Base-by-base conservation (phyloP, 1,140 invertebrate species). In the Goniozus legneri region DNA sequence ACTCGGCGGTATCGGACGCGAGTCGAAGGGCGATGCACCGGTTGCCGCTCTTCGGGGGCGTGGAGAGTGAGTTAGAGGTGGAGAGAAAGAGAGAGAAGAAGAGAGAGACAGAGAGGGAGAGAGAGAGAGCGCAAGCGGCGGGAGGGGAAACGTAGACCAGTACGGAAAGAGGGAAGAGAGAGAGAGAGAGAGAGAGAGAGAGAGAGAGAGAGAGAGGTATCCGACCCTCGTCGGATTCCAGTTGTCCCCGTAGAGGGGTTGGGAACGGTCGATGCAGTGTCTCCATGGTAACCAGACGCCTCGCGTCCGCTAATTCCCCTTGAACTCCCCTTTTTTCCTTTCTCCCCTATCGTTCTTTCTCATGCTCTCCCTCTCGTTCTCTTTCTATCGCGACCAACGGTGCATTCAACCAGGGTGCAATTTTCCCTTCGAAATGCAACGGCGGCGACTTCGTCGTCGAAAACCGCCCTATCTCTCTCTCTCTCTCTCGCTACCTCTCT, bases 261-360 rank as follows among this genome's bases (percentile, higher is more conserved):
- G 65, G 60, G 58, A n/a, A 56, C 64, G 73, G 70, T 76, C 73
- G 73, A 76, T 76, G 72, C 71, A 64, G 64, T 57, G 67, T 76
- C 62, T 53, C 66, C 66, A 75, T 73, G 66, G 63, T 61, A 72
- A 75, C 73, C 50, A 76, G 73, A 75, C 73, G 71, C 70, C 66
- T 65, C 66, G n/a, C n/a, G 69, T 63, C 62, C 68, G 64, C 64
- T 62, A 62, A 4, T 10, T 27, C 62, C 69, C 65, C 67, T 65
- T 65, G n/a, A n/a, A n/a, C n/a, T n/a, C n/a, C n/a, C n/a, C n/a
- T n/a, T n/a, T n/a, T n/a, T n/a, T n/a, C n/a, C n/a, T n/a, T n/a
- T n/a, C n/a, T n/a, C n/a, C n/a, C n/a, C n/a, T n/a, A n/a, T n/a
- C n/a, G n/a, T n/a, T n/a, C n/a, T n/a, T n/a, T n/a, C n/a, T n/a